A percentile compares a stretch with the other conserved stretches of the same genome.
Evolutionary conservation across 2,113 vertebrate genomes (phyloP).

Genomic region (human): DNA sequence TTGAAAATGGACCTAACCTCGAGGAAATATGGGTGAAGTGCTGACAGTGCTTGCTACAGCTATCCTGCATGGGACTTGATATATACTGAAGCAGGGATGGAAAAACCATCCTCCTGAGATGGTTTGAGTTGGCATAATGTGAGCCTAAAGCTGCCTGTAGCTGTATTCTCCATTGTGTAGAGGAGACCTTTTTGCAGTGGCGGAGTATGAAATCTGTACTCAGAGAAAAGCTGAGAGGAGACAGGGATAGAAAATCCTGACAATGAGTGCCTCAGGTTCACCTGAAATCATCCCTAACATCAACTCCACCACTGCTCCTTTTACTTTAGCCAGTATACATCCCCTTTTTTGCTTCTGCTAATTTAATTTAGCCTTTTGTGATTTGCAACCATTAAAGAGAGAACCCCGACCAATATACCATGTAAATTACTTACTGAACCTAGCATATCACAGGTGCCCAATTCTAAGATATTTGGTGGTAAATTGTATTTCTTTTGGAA

Average conservation of each 20-base stretch:
- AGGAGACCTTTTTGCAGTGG: not conserved
- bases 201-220: not conserved
- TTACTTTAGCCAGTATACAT: not conserved
- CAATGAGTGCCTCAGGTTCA: not conserved
- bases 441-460: not conserved
- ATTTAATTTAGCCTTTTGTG: conserved; percentile 7
- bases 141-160: not conserved
- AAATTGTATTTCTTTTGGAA: conserved; percentile 18
- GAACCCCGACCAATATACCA: not conserved
- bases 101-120: not conserved
- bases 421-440: not conserved
- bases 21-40: not conserved
- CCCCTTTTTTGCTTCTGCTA: not conserved
- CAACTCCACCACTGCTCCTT: not conserved
- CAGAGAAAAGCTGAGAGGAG: not conserved
- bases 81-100: not conserved
- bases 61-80: not conserved
- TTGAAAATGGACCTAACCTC: not conserved
- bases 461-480: not conserved
- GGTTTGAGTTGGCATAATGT: not conserved
- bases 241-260: not conserved
- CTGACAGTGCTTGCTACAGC: not conserved
- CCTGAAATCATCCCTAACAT: not conserved
- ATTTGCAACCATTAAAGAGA: not conserved
- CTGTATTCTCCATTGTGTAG: not conserved